phyloP scores from a whole-genome alignment of 2,113 vertebrate species.

The Pelecanus crispus region DNA sequence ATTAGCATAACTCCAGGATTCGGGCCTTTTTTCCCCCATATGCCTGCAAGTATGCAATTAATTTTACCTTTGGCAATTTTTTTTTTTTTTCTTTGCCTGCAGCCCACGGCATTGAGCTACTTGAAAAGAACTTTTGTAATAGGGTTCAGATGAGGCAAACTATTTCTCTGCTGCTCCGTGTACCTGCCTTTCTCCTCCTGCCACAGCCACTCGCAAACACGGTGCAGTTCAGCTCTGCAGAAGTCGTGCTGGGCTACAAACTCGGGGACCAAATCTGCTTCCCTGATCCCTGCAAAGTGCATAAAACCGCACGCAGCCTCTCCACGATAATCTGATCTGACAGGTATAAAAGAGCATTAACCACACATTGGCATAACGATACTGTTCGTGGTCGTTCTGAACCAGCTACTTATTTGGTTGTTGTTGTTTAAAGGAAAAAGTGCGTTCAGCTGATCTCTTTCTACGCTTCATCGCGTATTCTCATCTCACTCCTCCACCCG shows the following conservation, averaged over 20 bases:
- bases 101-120: neutral
- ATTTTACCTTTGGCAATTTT: neutral
- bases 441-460: neutral
- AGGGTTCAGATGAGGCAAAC: neutral
- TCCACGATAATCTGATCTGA: neutral
- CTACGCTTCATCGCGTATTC: no score
- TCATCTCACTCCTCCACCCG: neutral
- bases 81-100: no score
- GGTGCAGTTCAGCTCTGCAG: neutral
- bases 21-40: neutral
- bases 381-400: neutral
- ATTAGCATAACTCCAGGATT: neutral
- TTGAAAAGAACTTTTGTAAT: neutral
- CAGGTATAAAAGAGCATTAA: neutral
- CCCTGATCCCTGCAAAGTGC: neutral
- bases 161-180: neutral
- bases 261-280: neutral
- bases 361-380: fast-evolving
- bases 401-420: no score
- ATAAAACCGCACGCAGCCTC: fast-evolving
- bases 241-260: neutral
- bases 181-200: neutral
- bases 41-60: neutral
- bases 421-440: neutral
- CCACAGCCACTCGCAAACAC: neutral